phyloP scores from a whole-genome alignment of 2,113 vertebrate species.

The Pteronura brasiliensis region DNA sequence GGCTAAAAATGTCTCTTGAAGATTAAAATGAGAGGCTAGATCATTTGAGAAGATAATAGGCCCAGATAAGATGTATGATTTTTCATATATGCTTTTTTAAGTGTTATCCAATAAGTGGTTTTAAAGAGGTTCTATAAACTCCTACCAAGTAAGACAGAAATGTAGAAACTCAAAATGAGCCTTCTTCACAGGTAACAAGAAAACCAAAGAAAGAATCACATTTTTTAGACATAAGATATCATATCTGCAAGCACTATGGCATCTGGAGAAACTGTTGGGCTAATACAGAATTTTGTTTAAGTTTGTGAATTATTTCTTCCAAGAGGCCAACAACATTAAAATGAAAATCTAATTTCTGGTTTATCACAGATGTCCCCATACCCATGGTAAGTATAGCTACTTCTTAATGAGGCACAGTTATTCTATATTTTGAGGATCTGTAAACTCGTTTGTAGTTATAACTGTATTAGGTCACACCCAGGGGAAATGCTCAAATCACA shows the following conservation, averaged over 20 bases:
- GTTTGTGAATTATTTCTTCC: slow-evolving; percentile 55
- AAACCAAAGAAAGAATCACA: slow-evolving; percentile 25
- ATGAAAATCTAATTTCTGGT: slow-evolving; percentile 19
- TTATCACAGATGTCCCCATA: slow-evolving; percentile 54
- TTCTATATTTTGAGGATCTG: slow-evolving; percentile 61
- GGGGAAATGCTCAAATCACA: slow-evolving; percentile 37
- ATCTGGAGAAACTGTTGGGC: neutral
- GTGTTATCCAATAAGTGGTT: neutral
- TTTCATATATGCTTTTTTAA: slow-evolving; percentile 30
- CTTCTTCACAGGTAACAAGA: neutral
- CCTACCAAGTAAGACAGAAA: neutral
- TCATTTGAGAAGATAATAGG: slow-evolving; percentile 12
- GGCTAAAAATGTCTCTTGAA: neutral
- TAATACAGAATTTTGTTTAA: neutral
- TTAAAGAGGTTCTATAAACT: slow-evolving; percentile 11
- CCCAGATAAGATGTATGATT: neutral
- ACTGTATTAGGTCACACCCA: neutral
- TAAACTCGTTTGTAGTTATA: slow-evolving; percentile 46
- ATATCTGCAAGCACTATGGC: neutral
- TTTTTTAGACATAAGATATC: neutral
- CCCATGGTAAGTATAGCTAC: slow-evolving; percentile 58
- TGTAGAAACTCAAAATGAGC: neutral
- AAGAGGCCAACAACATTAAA: slow-evolving; percentile 48
- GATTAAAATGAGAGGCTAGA: neutral
- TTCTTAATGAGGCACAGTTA: slow-evolving; percentile 56